Base-by-base conservation (phyloP, 2,888 invertebrate species). In the Leuctra nigra region DNA sequence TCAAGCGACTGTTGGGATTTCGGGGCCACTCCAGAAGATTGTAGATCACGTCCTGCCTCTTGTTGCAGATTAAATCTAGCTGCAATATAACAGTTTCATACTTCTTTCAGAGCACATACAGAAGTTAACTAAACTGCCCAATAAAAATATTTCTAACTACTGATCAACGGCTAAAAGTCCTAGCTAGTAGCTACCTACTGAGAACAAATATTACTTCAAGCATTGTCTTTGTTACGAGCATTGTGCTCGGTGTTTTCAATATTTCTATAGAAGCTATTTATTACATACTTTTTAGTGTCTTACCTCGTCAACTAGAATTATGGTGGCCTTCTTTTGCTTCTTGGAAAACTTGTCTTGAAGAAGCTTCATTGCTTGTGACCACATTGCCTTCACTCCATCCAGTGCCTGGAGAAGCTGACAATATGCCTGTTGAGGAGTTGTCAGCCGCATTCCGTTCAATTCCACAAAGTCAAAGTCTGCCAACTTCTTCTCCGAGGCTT, bases 11-110 rank as follows among this genome's bases (percentile, higher is more conserved):
- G 0, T 80, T 75, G 29, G 81, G 77, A 68, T 88, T 85, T 0
- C 86, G 83, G 0, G 97, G 92, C 97, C 98, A 99, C 70, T 99
- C 97, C 71, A 99, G 81, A 60, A 99, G 78, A 71, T 94, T 96
- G 74, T 99, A 99, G 36, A 99, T 83, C 0, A 98, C 94, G 71
- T 95, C 92, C 73, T 98, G 97, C 1, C 93, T 84, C 54, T 88
- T 82, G 9, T 92, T 96, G 75, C 94, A 93, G 39, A 98, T 75
- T 54, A 95, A 83, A 73, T 98, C 97, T 62, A 98, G 72, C 86
- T 91, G 71, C 52, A 55, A n/a, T n/a, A n/a, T n/a, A n/a, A n/a
- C n/a, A n/a, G n/a, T n/a, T n/a, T n/a, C n/a, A n/a, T n/a, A n/a
- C n/a, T n/a, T n/a, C n/a, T n/a, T n/a, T n/a, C n/a, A n/a, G n/a